Conservation (phyloP, 2,888 invertebrate genomes). For the Panzeria rudis region DNA sequence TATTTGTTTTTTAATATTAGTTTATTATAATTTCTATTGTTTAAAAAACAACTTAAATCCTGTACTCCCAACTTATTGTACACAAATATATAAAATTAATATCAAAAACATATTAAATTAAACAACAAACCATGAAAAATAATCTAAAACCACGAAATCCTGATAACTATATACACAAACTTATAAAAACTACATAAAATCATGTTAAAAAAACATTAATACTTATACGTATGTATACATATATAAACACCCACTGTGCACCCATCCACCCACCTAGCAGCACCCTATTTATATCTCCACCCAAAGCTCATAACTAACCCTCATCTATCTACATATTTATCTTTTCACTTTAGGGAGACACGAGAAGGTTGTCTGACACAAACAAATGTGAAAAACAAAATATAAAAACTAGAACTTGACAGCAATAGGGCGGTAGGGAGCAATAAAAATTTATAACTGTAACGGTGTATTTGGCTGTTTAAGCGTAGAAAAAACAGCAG, state of each 20-base stretch:
- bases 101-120: not conserved
- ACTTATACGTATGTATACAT: not conserved
- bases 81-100: not conserved
- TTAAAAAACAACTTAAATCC: too few relatives aligned
- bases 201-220: not conserved
- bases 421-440: constrained; percentile 79
- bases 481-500: constrained; percentile 55
- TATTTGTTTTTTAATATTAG: too few relatives aligned
- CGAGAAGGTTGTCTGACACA: constrained; percentile 56
- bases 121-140: constrained; percentile 14
- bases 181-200: not conserved
- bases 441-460: constrained; percentile 75
- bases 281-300: not conserved
- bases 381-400: constrained; percentile 59
- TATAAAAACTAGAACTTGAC: constrained; percentile 70
- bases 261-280: not conserved
- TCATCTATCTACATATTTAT: not conserved
- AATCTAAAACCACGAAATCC: constrained; percentile 24
- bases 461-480: constrained; percentile 29
- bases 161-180: not conserved
- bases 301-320: not conserved
- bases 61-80: too few relatives aligned
- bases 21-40: too few relatives aligned
- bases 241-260: constrained; percentile 12
- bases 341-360: constrained; percentile 2